Base-by-base conservation (phyloP, 2,888 invertebrate genomes). In the Antheraea assamensis region DNA sequence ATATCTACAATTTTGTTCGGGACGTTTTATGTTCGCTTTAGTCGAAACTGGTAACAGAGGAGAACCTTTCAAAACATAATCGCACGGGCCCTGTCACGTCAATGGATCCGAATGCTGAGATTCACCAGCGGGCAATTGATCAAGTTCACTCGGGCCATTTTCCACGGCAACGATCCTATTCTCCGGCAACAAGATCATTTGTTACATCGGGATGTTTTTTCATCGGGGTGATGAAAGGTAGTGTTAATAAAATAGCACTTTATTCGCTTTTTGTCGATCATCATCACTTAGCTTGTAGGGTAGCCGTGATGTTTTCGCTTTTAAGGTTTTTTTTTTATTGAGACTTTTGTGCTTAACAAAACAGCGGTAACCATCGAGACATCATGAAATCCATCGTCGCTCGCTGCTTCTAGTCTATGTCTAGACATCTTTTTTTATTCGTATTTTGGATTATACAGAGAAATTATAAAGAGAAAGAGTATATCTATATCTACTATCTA, bases 171-270 rank as follows among this genome's bases (percentile, higher is more conserved):
- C 76, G 81, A 80, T 81, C 86, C 85, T 82, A 85, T 87, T 87
- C 86, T 85, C 74, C 79, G 75, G 85, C 92, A 89, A 94, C 94
- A 93, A 94, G 93, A 94, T 94, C 94, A 93, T 94, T 94, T 94
- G 94, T 94, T 93, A 94, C 83, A 82, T 30, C 81, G 82, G 88
- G 85, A 88, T 91, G 89, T 91, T 92, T 90, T 91, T 91, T 90
- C 88, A 84, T 84, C 87, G 84, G 85, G 86, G 87, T 89, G 90
- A 90, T 91, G 92, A 91, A 90, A 92, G 92, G 88, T 84, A 83
- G 88, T 91, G 93, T 93, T 94, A 92, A 93, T 93, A 94, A 93
- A 94, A 93, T 92, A 89, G 92, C 93, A 92, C 92, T 93, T 91
- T 92, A 93, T 93, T 87, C 90, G 85, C 77, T 92, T 94, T 94